phyloP scores from a whole-genome alignment of 1,140 invertebrate species.

The Tyrophagus putrescentiae region DNA sequence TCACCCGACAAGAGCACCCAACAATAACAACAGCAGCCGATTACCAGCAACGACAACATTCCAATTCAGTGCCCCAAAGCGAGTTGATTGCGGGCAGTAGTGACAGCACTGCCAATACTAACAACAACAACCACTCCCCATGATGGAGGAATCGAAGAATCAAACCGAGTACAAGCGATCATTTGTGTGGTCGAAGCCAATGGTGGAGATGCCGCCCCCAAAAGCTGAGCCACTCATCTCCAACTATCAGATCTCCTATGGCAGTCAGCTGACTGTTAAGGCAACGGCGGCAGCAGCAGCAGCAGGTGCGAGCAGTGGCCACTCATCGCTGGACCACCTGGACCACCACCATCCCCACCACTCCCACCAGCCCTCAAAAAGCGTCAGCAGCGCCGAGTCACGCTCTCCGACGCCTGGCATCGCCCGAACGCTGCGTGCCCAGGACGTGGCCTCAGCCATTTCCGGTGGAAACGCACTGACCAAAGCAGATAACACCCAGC shows the following conservation, averaged over 20 bases:
- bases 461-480: no score
- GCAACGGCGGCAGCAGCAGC: background rate
- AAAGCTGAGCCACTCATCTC: background rate
- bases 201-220: background rate
- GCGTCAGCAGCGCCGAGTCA: background rate
- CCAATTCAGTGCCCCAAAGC: no score
- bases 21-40: no score
- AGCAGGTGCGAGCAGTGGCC: no score
- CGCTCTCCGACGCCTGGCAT: background rate
- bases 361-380: background rate
- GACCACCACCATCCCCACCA: background rate
- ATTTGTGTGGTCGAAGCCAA: background rate
- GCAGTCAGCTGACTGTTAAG: background rate
- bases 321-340: no score
- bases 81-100: no score
- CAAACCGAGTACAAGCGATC: constrained; percentile 3
- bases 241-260: constrained; percentile 2
- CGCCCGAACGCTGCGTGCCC: background rate
- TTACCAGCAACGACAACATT: no score
- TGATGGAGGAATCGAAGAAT: no score
- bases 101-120: no score
- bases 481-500: background rate
- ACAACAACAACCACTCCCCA: no score
- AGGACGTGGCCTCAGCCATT: no score
- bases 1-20: no score